Evolutionary conservation across 2,113 vertebrate genomes (phyloP), one percentile per base, ranked within the genome.

Genomic region (Amblyopsis rosae): DNA sequence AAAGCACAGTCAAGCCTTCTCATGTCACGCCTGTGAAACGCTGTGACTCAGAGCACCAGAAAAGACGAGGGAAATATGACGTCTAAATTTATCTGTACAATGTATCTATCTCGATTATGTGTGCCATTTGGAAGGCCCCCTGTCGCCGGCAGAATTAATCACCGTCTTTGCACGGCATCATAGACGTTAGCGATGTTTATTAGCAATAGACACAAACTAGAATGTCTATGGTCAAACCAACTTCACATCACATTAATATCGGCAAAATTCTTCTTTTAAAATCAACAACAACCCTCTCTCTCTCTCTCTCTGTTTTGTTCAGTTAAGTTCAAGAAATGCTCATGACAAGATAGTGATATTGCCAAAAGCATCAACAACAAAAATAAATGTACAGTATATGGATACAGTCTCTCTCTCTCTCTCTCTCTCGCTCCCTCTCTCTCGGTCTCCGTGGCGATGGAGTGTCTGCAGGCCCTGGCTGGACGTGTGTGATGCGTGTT

Each of bases 251-350:
- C 53, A 75, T 60, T 72, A 76, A 72, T 69, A 54, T 73, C 77
- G 67, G 64, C 77, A 82, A 82, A 75, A 69, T 84, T 65, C 59
- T 48, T 78, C 67, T 73, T 88, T 82, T 82, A 73, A 69, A 81
- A 84, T 83, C 91, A 91, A 90, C 89, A 90, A 85, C 67, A 81
- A 84, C 70, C 54, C 78, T 67, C n/a, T 69, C 47, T 68, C 33
- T 56, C 51, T 73, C 50, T 65, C 50, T 65, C 60, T 26, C n/a
- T n/a, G n/a, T n/a, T n/a, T n/a, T n/a, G n/a, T n/a, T n/a, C 19
- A 16, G 12, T n/a, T n/a, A n/a, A n/a, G n/a, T n/a, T n/a, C n/a
- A n/a, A n/a, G n/a, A n/a, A n/a, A n/a, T n/a, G n/a, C n/a, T n/a
- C n/a, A n/a, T n/a, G n/a, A n/a, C n/a, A n/a, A n/a, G n/a, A n/a